phyloP scores from a whole-genome alignment of 2,888 invertebrate genomes.

The Mimumesa dahlbomi region DNA sequence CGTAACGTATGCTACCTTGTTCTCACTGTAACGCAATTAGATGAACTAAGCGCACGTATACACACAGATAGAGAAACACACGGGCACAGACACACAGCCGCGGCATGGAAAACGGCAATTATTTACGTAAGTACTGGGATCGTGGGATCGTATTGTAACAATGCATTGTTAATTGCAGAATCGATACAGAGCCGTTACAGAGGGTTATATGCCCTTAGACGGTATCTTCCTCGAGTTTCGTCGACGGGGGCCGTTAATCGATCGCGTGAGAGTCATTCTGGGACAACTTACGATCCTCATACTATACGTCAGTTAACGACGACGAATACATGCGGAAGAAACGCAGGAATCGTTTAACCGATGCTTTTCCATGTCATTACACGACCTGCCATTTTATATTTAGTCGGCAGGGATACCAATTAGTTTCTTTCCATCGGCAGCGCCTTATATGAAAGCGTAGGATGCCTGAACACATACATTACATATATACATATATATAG shows the following conservation, averaged over 20 bases:
- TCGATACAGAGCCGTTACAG: constrained; percentile 34
- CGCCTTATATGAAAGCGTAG: constrained; percentile 13
- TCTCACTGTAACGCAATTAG: constrained; percentile 3
- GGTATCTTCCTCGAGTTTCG: constrained; percentile 2
- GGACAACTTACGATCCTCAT: constrained; percentile 35
- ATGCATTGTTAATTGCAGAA: constrained; percentile 41
- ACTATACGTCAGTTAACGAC: constrained; percentile 23
- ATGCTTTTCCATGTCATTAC: constrained; percentile 42
- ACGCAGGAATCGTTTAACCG: constrained; percentile 21
- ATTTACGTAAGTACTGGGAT: constrained; percentile 49
- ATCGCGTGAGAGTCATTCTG: constrained; percentile 24
- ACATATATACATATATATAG: too few species aligned
- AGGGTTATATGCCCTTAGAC: background rate
- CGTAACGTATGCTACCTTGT: background rate
- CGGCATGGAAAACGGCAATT: constrained; percentile 45
- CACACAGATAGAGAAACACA: constrained; percentile 32
- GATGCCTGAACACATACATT: constrained; percentile 9
- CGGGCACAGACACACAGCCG: constrained; percentile 29
- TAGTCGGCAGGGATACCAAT: constrained; percentile 43
- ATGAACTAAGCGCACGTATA: too few species aligned
- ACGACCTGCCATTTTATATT: constrained; percentile 40
- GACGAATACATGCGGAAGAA: constrained; percentile 32
- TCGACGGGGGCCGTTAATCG: constrained; percentile 30
- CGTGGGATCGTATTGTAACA: constrained; percentile 48
- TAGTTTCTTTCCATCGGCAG: constrained; percentile 30